Base-by-base conservation (phyloP, 2,888 invertebrate species). In the Patella pellucida region DNA sequence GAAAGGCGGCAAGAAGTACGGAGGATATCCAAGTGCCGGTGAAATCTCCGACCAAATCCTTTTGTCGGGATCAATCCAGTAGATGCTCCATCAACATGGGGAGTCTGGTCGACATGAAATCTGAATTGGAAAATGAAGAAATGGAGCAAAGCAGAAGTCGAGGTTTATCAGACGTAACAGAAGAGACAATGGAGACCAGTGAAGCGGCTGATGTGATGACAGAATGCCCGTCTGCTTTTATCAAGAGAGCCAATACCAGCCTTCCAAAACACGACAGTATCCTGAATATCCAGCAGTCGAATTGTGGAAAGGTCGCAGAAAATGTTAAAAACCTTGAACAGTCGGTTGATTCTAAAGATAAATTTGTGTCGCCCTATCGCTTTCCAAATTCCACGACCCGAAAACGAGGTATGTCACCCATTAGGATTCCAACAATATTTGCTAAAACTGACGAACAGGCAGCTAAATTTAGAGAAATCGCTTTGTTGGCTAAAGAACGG, bases 341-440 rank as follows among this genome's bases (percentile, higher is more conserved):
- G 71, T 19, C 70, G 3, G 76, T 77, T 16, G 83, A 81, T 23
- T 76, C 83, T 31, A 82, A 84, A 27, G 62, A 62, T 12, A 62
- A 62, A 19, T 62, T 62, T 70, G 76, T 78, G 3, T 85, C 85
- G 5, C 85, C 88, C 2, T 80, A 84, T 5, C 81, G 87, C 41
- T 87, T 87, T 78, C 83, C 85, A 11, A 85, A 83, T 68, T 86
- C 86, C 62, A 82, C 81, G 1, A 78, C 83, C 1, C 77, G 85
- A 27, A 85, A 81, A 69, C 76, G 85, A 51, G 86, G 86, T 4
- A 78, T 80, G 52, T 87, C 88, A 9, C 88, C 89, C 7, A 78
- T 90, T 15, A 79, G 86, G 67, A 84, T 89, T 69, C 89, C 89
- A 56, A 82, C 84, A 12, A 82, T 86, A 50, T 87, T 89, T 75